Evolutionary conservation across 2,797 vertebrate species (phyloP).

Genomic region (Thamnophis elegans): DNA sequence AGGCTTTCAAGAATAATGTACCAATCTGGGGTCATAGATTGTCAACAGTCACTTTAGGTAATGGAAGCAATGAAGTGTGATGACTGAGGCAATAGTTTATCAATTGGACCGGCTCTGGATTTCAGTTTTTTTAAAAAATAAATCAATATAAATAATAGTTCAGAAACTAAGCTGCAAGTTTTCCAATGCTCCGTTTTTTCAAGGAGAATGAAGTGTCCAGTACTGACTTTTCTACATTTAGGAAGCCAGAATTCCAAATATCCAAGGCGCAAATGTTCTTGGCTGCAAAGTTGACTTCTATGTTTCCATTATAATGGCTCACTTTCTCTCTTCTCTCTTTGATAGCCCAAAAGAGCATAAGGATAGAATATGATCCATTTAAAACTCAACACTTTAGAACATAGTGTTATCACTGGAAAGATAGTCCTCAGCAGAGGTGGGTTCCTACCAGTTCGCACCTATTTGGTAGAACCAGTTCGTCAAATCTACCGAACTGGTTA

Average conservation of each 20-base stretch:
- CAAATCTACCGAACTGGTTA: too few relatives aligned
- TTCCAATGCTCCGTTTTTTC: not conserved
- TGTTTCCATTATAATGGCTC: not conserved
- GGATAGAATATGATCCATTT: not conserved
- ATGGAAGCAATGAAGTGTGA: constrained; percentile 26
- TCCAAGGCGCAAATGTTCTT: not conserved
- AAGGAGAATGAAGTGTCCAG: not conserved
- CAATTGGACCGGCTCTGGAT: not conserved
- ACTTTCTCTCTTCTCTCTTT: not conserved
- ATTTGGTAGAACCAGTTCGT: too few relatives aligned
- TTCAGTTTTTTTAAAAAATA: not conserved
- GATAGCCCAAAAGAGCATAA: not conserved
- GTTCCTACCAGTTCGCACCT: too few relatives aligned
- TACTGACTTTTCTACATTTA: not conserved
- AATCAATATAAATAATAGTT: not conserved
- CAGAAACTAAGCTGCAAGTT: not conserved
- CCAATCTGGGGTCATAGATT: not conserved
- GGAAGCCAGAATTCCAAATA: not conserved
- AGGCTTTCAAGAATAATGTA: not conserved
- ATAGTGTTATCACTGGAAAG: not conserved
- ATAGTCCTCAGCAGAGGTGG: not conserved
- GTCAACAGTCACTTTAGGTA: not conserved
- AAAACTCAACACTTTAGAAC: not conserved
- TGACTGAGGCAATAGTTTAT: constrained; percentile 18
- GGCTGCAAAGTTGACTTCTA: not conserved